phyloP scores from a whole-genome alignment of 2,888 invertebrate genomes.

The Calephelis perditalis region DNA sequence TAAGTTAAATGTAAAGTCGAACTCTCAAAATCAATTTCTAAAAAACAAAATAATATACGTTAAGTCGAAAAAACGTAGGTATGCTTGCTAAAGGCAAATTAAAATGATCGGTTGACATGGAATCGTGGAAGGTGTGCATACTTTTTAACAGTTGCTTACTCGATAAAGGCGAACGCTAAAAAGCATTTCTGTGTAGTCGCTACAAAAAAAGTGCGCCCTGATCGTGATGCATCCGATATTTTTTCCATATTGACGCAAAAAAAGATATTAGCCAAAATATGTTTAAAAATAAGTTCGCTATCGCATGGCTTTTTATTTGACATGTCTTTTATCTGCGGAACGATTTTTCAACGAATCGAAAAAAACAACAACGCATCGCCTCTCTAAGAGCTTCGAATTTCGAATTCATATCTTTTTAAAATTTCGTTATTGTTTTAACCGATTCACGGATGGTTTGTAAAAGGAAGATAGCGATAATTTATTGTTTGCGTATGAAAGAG shows the following conservation, averaged over 20 bases:
- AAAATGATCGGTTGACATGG: conserved; percentile 5
- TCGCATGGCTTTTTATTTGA: conserved; percentile 29
- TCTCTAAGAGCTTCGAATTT: conserved; percentile 46
- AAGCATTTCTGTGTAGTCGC: conserved; percentile 72
- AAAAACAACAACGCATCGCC: conserved; percentile 31
- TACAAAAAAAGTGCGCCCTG: conserved; percentile 41
- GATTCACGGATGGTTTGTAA: conserved; percentile 53
- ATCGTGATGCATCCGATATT: conserved; percentile 60
- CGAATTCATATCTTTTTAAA: conserved; percentile 43
- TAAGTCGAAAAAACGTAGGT: not conserved
- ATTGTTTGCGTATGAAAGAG: conserved; percentile 36
- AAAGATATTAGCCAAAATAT: conserved; percentile 40
- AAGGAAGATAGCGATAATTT: conserved; percentile 36
- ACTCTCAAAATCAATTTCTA: too few relatives aligned
- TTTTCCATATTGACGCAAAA: conserved; percentile 58
- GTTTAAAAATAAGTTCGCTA: conserved; percentile 33
- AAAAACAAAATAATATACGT: too few relatives aligned
- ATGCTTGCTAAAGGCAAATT: not conserved
- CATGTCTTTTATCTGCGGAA: conserved; percentile 38
- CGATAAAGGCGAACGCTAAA: conserved; percentile 69
- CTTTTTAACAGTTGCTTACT: conserved; percentile 50
- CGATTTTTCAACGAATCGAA: conserved; percentile 32
- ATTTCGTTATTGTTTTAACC: conserved; percentile 64
- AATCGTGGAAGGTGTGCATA: conserved; percentile 37
- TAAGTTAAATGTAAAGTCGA: too few relatives aligned